phyloP scores from a whole-genome alignment of 1,140 invertebrate genomes.

The Cephus cinctus region DNA sequence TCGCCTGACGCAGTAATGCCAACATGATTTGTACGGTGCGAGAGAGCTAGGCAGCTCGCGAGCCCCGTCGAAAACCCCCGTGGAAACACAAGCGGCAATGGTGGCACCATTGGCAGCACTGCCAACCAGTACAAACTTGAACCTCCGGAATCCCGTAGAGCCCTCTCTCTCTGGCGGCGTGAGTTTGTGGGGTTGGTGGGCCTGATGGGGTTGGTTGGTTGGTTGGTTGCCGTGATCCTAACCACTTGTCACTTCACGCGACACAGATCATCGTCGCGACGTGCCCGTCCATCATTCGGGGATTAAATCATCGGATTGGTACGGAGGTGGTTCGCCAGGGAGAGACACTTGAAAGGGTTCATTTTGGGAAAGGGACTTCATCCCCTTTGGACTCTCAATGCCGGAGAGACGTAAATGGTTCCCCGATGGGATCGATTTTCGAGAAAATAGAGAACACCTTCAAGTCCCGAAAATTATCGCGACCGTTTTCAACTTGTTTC shows the following conservation, averaged over 20 bases:
- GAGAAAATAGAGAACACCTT: too few species aligned
- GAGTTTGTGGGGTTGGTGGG: not conserved
- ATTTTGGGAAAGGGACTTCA: conserved; percentile 3
- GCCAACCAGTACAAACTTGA: too few species aligned
- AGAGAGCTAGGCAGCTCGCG: too few species aligned
- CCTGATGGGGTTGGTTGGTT: conserved; percentile 9
- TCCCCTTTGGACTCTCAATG: not conserved
- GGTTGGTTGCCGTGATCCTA: conserved; percentile 43
- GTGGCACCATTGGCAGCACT: too few species aligned
- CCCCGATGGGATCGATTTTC: too few species aligned
- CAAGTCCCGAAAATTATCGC: too few species aligned
- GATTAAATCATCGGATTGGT: conserved; percentile 46
- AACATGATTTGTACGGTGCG: conserved; percentile 54
- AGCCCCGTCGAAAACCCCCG: conserved; percentile 25
- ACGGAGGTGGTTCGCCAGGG: not conserved
- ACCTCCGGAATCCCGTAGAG: conserved; percentile 30
- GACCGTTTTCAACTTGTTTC: too few species aligned
- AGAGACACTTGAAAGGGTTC: not conserved
- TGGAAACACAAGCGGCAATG: too few species aligned
- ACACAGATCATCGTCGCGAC: conserved; percentile 61
- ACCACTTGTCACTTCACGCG: conserved; percentile 55
- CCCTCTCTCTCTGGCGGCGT: conserved; percentile 6
- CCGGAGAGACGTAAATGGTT: too few species aligned
- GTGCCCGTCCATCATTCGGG: conserved; percentile 54
- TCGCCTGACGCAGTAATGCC: conserved; percentile 51